phyloP scores from a whole-genome alignment of 1,140 invertebrate genomes.

The Heliconius hewitsoni region DNA sequence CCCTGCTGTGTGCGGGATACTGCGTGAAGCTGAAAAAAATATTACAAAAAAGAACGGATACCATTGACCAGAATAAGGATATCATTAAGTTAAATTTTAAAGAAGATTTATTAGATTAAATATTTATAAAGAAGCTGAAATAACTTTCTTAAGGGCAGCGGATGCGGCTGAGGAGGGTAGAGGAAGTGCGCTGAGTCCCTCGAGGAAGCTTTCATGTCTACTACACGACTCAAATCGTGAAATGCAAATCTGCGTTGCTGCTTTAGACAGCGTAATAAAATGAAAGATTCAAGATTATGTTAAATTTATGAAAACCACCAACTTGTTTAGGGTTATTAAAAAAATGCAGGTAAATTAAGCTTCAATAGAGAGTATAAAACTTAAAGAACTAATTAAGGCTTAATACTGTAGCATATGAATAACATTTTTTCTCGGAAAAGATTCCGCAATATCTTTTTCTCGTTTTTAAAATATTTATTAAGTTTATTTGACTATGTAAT shows the following conservation, averaged over 20 bases:
- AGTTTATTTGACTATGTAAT: not conserved
- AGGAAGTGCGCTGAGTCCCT: not conserved
- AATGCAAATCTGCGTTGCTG: slow-evolving; percentile 26
- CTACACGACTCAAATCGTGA: slow-evolving; percentile 25
- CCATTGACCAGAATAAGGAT: no score
- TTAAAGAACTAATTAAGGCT: not conserved
- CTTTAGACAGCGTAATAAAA: slow-evolving; percentile 19
- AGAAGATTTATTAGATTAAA: no score
- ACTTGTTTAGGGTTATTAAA: slow-evolving; percentile 1
- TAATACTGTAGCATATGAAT: slow-evolving; percentile 1
- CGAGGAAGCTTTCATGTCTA: slow-evolving; percentile 22
- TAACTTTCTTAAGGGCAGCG: not conserved
- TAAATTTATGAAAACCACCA: not conserved
- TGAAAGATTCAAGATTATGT: not conserved
- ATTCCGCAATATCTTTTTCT: not conserved
- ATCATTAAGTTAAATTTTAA: no score
- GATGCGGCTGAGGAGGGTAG: not conserved
- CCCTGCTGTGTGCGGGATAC: no score
- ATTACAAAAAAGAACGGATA: no score
- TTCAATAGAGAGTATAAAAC: not conserved
- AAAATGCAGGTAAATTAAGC: not conserved
- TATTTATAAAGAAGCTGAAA: not conserved
- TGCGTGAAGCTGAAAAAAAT: no score
- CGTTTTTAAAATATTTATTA: not conserved
- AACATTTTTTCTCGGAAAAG: not conserved